Conservation (phyloP, 2,113 vertebrate species). For the Equus quagga region DNA sequence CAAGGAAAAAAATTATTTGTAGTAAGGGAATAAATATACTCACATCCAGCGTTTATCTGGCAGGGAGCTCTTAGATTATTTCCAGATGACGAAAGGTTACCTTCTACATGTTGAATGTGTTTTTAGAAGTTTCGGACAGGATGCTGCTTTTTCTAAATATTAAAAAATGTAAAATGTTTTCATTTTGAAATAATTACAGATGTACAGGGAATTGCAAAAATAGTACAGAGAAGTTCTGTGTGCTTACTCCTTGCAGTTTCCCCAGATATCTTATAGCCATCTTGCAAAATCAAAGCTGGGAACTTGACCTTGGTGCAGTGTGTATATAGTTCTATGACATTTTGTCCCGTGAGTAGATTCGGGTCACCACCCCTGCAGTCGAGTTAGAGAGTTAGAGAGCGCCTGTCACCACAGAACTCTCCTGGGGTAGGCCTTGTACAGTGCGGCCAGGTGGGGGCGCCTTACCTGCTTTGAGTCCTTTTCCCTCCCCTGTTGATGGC, state of each 20-base stretch:
- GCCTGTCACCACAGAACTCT: neutral
- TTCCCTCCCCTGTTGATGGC: neutral
- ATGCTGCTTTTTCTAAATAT: neutral
- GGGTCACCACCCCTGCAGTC: fast-evolving
- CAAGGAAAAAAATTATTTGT: neutral
- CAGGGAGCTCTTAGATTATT: neutral
- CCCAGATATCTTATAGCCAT: fast-evolving
- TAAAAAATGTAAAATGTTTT: neutral
- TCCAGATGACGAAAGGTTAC: neutral
- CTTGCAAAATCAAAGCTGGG: neutral
- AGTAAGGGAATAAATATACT: neutral
- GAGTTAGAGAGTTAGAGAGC: no score
- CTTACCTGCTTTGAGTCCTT: neutral
- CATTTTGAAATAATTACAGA: neutral
- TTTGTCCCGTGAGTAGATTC: neutral
- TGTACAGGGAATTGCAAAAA: neutral
- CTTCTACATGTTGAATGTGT: neutral
- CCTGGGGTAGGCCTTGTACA: neutral
- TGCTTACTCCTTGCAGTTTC: neutral
- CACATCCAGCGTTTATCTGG: neutral
- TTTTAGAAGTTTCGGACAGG: neutral
- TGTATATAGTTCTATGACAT: neutral
- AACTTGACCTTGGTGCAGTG: neutral
- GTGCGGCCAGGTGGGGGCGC: neutral
- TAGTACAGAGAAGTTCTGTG: neutral